Evolutionary conservation across 2,113 vertebrate species (phyloP).

Genomic region (Pluvialis apricaria): DNA sequence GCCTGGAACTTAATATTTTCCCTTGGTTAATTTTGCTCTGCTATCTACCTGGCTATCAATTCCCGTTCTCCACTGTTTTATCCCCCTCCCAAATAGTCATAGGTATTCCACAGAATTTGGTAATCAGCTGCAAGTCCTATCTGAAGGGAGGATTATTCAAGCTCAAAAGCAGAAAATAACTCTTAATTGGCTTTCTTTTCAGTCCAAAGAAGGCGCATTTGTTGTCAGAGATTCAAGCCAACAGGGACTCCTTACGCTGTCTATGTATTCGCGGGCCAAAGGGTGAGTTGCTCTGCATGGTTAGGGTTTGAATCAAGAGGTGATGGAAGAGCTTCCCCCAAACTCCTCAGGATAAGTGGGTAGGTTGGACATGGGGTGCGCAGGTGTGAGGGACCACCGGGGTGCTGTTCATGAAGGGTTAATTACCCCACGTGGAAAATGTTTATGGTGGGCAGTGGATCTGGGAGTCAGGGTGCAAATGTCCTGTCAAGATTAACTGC

Average conservation of each 20-base stretch:
- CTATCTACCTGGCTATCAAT: background rate
- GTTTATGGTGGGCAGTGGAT: background rate
- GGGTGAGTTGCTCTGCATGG: constrained; percentile 68
- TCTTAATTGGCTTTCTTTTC: constrained; percentile 38
- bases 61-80: background rate
- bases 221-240: constrained; percentile 88
- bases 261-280: constrained; percentile 74
- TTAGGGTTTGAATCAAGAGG: background rate
- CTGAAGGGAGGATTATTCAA: background rate
- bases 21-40: background rate
- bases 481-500: background rate
- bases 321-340: background rate
- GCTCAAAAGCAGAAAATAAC: background rate
- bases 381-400: background rate
- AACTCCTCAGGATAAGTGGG: background rate
- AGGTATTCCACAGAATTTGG: background rate
- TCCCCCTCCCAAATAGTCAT: background rate
- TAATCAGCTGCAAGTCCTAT: background rate
- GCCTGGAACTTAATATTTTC: background rate
- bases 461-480: background rate
- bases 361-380: background rate
- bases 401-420: background rate
- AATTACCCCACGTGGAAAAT: background rate
- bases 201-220: constrained; percentile 86
- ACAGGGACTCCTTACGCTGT: constrained; percentile 81